A percentile compares a stretch with the other conserved stretches of the same genome.
Evolutionary conservation across 30 jellyfish, hydroid and myxozoan genomes (phyloP).

Genomic region (Pelagia noctiluca): DNA sequence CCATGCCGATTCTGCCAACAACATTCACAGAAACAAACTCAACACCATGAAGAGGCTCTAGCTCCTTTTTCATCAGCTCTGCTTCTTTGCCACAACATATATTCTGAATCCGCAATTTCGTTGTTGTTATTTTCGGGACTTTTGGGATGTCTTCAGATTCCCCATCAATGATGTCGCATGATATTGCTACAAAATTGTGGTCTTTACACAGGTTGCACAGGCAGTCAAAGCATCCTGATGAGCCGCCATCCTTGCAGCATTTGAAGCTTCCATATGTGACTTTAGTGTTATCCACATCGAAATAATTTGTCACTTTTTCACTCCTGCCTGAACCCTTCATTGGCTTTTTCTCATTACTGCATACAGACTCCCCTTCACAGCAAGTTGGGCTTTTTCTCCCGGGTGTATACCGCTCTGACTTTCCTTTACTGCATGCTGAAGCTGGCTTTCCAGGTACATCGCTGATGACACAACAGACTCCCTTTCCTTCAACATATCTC

Average conservation of each 20-base stretch:
- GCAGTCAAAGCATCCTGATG: not conserved
- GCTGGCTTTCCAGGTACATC: too few relatives aligned
- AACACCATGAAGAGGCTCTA: slow-evolving; percentile 66
- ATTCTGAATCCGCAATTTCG: slow-evolving; percentile 83
- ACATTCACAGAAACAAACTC: slow-evolving; percentile 72
- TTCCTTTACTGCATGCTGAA: too few relatives aligned
- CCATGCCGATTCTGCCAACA: slow-evolving; percentile 83
- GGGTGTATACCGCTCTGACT: too few relatives aligned
- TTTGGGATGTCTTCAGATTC: slow-evolving; percentile 5
- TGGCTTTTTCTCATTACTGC: too few relatives aligned
- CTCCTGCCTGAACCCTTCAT: too few relatives aligned
- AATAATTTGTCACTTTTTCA: too few relatives aligned
- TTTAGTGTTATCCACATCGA: too few relatives aligned
- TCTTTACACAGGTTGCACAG: not conserved
- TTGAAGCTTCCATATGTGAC: slow-evolving; percentile 13
- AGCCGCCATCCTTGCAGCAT: not conserved
- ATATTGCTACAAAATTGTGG: not conserved
- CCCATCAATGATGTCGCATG: not conserved
- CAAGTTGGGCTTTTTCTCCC: too few relatives aligned
- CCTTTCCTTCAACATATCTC: too few relatives aligned
- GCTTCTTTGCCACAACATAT: slow-evolving; percentile 96
- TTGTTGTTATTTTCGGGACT: slow-evolving; percentile 33
- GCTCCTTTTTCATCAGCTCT: slow-evolving; percentile 58
- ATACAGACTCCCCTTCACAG: too few relatives aligned
- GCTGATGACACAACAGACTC: too few relatives aligned